Percentiles rank a stretch among this genome's conserved stretches.
phyloP scores from a whole-genome alignment of 2,113 vertebrate species.

The Psammodynastes pulverulentus region DNA sequence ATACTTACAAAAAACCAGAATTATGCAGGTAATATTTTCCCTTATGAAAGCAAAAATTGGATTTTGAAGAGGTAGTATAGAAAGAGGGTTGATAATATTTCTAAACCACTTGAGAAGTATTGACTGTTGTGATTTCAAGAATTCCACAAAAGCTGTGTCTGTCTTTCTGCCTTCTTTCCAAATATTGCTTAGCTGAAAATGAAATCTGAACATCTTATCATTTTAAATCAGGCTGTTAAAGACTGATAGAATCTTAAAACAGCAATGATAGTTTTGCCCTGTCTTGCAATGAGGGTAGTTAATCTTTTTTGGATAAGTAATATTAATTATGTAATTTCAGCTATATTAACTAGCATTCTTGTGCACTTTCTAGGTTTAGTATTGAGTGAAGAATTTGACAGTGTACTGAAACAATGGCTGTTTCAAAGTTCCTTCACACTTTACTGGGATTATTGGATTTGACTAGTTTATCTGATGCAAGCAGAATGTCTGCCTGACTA shows the following conservation, averaged over 20 bases:
- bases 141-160: not conserved
- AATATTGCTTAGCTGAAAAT: not conserved
- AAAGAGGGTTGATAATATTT: not conserved
- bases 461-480: not conserved
- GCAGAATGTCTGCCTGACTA: not conserved
- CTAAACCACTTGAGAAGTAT: not conserved
- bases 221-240: not conserved
- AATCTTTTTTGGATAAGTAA: not conserved
- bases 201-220: not conserved
- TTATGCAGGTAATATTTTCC: not conserved
- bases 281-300: not conserved
- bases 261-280: too few relatives aligned
- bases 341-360: not conserved
- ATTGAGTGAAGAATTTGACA: not conserved
- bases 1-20: not conserved
- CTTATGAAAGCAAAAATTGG: not conserved
- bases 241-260: not conserved
- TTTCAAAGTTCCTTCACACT: not conserved
- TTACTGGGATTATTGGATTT: not conserved
- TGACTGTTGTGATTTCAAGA: not conserved
- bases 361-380: not conserved
- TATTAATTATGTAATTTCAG: not conserved
- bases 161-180: not conserved
- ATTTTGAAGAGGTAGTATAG: not conserved
- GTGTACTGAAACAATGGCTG: not conserved